Evolutionary conservation across 2,888 invertebrate species (phyloP).

Genomic region (Sinelater perroti): DNA sequence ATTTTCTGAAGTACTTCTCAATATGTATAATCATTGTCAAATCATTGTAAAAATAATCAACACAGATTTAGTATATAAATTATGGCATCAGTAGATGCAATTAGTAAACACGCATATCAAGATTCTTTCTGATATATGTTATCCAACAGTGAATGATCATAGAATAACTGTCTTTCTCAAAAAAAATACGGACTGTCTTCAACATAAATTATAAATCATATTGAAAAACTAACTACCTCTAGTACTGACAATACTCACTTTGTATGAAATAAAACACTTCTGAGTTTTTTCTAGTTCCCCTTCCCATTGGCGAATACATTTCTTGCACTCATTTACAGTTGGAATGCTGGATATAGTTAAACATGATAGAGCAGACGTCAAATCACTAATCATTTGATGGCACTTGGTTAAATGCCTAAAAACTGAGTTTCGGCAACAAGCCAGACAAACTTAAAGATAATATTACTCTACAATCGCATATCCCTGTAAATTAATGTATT

Average conservation of each 20-base stretch:
- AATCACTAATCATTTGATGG: slow-evolving; percentile 9
- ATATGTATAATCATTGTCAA: no score
- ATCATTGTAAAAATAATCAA: no score
- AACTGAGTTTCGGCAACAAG: neutral
- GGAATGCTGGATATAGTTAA: slow-evolving; percentile 2
- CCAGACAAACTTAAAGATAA: neutral
- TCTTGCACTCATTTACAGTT: neutral
- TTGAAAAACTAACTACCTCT: no score
- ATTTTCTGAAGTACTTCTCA: no score
- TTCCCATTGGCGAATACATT: neutral
- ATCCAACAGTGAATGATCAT: no score
- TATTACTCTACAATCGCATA: neutral
- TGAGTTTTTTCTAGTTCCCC: neutral
- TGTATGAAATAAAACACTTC: neutral
- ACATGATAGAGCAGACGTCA: neutral
- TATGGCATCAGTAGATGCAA: no score
- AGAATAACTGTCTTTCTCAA: no score
- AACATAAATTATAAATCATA: no score
- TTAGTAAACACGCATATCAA: no score
- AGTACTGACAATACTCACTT: neutral
- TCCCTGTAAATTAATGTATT: slow-evolving; percentile 5
- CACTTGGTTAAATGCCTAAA: slow-evolving; percentile 10
- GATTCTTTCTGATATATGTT: no score
- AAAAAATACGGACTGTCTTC: no score
- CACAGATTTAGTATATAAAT: no score